These are phyloP conservation scores for Desmodus rotundus DNA, from an alignment of 2,113 vertebrate species.

Conservation along the genomic window DNA sequence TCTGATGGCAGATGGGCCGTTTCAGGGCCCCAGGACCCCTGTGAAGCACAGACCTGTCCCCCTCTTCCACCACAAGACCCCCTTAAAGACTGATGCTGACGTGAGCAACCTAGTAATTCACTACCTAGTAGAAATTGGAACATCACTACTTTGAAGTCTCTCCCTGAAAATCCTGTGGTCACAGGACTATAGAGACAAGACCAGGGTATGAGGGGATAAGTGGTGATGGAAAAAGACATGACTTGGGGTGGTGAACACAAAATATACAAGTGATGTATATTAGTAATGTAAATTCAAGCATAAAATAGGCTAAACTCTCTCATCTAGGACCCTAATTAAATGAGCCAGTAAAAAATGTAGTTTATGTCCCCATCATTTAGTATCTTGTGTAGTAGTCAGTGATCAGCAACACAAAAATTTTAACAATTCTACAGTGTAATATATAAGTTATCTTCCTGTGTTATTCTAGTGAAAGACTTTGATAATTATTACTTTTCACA, in stretches of 20 bases:
- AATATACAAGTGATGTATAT: background rate
- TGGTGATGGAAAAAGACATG: too few species aligned
- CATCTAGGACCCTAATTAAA: background rate
- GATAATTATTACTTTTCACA: background rate
- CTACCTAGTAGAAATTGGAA: background rate
- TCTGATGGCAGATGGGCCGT: background rate
- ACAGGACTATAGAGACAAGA: background rate
- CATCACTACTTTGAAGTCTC: background rate
- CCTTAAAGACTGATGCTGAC: background rate
- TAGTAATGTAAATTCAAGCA: background rate
- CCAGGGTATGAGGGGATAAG: too few species aligned
- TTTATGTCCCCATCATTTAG: background rate
- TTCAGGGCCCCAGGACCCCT: background rate
- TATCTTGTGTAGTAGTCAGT: background rate
- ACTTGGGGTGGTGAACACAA: too few species aligned
- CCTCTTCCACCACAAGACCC: background rate
- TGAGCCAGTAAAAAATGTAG: background rate
- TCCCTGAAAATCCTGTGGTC: background rate
- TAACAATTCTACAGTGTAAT: background rate
- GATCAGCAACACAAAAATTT: background rate
- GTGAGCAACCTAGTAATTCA: background rate
- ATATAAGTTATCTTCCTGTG: background rate
- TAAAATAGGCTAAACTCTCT: background rate
- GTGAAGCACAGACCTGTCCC: background rate
- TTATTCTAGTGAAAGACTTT: background rate